phyloP scores from a whole-genome alignment of 2,888 invertebrate species.

The Thera obeliscata region DNA sequence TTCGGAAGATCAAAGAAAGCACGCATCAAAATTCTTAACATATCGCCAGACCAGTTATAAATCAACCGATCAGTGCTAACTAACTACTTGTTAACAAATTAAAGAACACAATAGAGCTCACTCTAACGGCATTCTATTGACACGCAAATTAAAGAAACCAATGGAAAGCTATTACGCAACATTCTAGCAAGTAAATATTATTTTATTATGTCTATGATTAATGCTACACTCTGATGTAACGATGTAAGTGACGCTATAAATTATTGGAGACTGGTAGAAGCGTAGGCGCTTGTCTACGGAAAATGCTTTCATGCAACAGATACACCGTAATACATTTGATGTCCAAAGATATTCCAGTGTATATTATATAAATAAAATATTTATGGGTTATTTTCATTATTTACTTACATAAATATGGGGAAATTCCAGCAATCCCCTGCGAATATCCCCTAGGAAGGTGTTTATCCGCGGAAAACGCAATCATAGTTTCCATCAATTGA shows the following conservation, averaged over 20 bases:
- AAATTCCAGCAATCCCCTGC: too few species aligned
- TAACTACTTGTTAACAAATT: slow-evolving; percentile 38
- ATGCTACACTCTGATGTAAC: slow-evolving; percentile 31
- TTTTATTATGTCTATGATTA: slow-evolving; percentile 37
- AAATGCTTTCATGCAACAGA: neutral
- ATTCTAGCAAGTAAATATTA: slow-evolving; percentile 38
- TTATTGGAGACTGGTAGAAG: slow-evolving; percentile 42
- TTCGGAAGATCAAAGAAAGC: slow-evolving; percentile 18
- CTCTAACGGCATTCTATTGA: slow-evolving; percentile 42
- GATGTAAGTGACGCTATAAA: slow-evolving; percentile 46
- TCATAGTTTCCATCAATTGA: too few species aligned
- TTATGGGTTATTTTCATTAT: too few species aligned
- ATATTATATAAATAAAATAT: too few species aligned
- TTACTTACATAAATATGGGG: too few species aligned
- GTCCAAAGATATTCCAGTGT: too few species aligned
- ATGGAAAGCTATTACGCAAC: slow-evolving; percentile 48
- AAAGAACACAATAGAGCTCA: slow-evolving; percentile 38
- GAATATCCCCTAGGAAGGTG: too few species aligned
- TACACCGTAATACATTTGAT: neutral
- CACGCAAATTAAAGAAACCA: slow-evolving; percentile 42
- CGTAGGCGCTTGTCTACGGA: slow-evolving; percentile 24
- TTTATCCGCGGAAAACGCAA: too few species aligned
- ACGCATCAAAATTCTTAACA: slow-evolving; percentile 1
- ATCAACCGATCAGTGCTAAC: slow-evolving; percentile 20
- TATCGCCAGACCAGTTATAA: slow-evolving; percentile 21